phyloP scores from a whole-genome alignment of 2,113 vertebrate genomes.

The Mus spicilegus region DNA sequence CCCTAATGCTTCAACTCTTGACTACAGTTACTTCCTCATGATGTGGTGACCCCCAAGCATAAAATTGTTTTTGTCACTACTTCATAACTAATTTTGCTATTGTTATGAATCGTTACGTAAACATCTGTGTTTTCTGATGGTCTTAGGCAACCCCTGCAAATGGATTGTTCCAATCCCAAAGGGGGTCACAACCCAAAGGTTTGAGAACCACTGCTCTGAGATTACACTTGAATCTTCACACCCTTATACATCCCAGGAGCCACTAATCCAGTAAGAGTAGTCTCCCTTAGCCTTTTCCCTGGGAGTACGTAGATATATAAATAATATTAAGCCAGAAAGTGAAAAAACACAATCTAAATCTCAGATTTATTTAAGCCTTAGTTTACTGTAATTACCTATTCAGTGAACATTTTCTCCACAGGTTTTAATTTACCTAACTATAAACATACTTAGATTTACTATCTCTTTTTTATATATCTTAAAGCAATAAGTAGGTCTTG shows the following conservation, averaged over 20 bases:
- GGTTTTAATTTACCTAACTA: slow-evolving; percentile 54
- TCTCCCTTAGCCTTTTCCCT: background rate
- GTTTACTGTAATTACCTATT: slow-evolving; percentile 56
- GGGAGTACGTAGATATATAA: background rate
- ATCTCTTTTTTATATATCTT: slow-evolving; percentile 23
- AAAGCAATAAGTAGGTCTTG: slow-evolving; percentile 34
- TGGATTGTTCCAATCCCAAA: too few species aligned
- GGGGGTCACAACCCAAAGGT: too few species aligned
- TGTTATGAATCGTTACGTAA: too few species aligned
- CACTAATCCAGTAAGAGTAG: background rate
- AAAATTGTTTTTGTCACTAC: too few species aligned
- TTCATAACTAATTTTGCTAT: too few species aligned
- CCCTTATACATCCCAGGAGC: background rate
- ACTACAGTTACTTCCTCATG: background rate
- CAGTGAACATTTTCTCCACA: slow-evolving; percentile 2
- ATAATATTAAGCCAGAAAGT: background rate
- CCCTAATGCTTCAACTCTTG: background rate
- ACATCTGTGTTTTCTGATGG: too few species aligned
- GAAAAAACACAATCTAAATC: slow-evolving; percentile 20
- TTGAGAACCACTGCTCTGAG: too few species aligned
- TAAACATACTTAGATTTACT: slow-evolving; percentile 46
- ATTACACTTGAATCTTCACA: background rate
- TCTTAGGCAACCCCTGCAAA: too few species aligned
- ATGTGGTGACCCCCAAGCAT: too few species aligned
- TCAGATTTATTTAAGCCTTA: slow-evolving; percentile 37